Evolutionary conservation across 2,113 vertebrate species (phyloP).

Genomic region (Misgurnus mizolepis): DNA sequence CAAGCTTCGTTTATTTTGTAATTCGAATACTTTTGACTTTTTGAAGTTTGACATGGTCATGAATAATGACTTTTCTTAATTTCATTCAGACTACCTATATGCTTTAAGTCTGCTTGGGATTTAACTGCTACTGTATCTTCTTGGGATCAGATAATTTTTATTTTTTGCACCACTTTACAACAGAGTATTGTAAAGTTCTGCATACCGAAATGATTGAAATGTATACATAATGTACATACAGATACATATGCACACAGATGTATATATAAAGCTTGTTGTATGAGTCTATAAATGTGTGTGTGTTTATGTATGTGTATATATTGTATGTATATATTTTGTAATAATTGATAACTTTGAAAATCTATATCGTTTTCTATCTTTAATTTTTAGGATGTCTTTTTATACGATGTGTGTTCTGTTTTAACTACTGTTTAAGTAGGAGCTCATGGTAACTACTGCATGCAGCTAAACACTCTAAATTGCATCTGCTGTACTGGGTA

Average conservation of each 20-base stretch:
- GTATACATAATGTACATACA: slow-evolving; percentile 70
- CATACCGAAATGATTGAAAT: slow-evolving; percentile 48
- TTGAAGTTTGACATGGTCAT: neutral
- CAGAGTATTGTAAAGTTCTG: neutral
- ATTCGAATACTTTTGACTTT: neutral
- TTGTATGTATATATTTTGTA: slow-evolving; percentile 76
- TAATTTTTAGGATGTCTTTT: slow-evolving; percentile 28
- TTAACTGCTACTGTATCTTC: slow-evolving; percentile 3
- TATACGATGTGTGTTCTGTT: slow-evolving; percentile 32
- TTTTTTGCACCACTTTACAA: neutral
- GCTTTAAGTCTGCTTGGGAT: neutral
- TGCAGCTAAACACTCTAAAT: slow-evolving; percentile 2
- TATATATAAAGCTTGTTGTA: slow-evolving; percentile 55
- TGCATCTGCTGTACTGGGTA: neutral
- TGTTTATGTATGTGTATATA: slow-evolving; percentile 71
- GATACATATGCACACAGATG: slow-evolving; percentile 67
- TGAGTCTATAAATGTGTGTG: slow-evolving; percentile 57
- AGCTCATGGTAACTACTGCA: neutral
- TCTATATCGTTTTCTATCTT: slow-evolving; percentile 58
- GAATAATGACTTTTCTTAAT: neutral
- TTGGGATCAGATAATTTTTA: neutral
- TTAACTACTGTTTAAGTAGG: neutral
- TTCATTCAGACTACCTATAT: neutral
- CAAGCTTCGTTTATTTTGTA: too few relatives aligned
- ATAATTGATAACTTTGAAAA: slow-evolving; percentile 51